A percentile compares a stretch with the other conserved stretches of the same genome.
Evolutionary conservation across 2,113 vertebrate species (phyloP).

Genomic region (Embiotoca jacksoni): DNA sequence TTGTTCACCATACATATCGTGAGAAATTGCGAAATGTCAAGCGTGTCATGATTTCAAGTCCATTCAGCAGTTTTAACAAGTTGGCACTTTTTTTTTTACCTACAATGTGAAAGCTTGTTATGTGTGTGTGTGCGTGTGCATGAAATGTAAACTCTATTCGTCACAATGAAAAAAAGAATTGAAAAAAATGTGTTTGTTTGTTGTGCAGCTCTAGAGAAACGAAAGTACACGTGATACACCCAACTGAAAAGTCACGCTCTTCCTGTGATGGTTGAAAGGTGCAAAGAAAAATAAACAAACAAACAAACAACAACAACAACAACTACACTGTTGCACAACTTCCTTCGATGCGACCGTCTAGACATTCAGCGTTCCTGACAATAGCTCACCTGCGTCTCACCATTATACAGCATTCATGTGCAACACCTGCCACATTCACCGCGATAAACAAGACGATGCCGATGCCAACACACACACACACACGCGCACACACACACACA

Average conservation of each 20-base stretch:
- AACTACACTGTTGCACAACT: background rate
- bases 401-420: constrained; percentile 63
- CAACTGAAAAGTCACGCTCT: constrained; percentile 17
- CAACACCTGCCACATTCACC: constrained; percentile 59
- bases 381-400: background rate
- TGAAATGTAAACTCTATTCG: constrained; percentile 66
- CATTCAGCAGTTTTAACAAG: constrained; percentile 37
- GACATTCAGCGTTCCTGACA: constrained; percentile 37
- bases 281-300: background rate
- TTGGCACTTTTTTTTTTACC: constrained; percentile 53
- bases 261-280: background rate
- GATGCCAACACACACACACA: background rate
- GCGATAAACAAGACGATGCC: background rate
- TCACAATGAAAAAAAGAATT: background rate
- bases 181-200: constrained; percentile 19
- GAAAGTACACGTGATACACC: background rate
- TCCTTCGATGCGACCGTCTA: background rate
- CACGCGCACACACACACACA: background rate
- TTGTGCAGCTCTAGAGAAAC: constrained; percentile 28
- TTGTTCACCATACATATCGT: constrained; percentile 43
- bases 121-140: constrained; percentile 25
- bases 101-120: constrained; percentile 17
- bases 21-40: constrained; percentile 30
- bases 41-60: constrained; percentile 13
- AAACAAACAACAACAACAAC: no score